These are phyloP conservation scores for Spizella passerina DNA, from an alignment of 2,797 vertebrate genomes.

Conservation along the genomic window DNA sequence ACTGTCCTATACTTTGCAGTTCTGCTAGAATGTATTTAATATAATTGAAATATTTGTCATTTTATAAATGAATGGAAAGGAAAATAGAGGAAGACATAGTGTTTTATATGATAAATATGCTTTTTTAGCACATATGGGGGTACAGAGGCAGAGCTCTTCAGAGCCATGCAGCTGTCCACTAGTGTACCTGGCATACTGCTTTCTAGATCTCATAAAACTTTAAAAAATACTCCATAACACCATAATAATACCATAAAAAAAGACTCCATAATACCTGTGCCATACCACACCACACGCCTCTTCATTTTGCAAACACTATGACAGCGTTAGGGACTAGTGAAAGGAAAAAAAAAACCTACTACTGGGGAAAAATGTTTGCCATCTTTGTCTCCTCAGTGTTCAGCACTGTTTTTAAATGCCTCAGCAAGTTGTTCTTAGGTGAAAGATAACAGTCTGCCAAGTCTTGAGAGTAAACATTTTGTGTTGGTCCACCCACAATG, in stretches of 20 bases:
- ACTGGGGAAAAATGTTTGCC: background rate
- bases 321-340: background rate
- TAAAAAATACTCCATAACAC: background rate
- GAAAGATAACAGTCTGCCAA: conserved; percentile 18
- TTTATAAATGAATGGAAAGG: background rate
- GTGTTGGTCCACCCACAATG: background rate
- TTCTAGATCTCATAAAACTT: too few relatives aligned
- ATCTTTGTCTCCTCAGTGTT: background rate
- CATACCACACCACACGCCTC: background rate
- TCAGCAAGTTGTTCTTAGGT: background rate
- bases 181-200: background rate
- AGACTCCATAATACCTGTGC: background rate
- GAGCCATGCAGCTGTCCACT: background rate
- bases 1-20: background rate
- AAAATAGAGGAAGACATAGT: background rate
- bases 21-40: background rate
- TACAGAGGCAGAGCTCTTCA: background rate
- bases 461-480: conserved; percentile 14
- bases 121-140: background rate
- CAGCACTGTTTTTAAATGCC: background rate
- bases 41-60: background rate
- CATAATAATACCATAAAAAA: background rate
- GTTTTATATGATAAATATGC: background rate
- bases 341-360: background rate
- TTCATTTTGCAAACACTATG: background rate